phyloP scores from a whole-genome alignment of 2,113 vertebrate species.

The Columbina picui region DNA sequence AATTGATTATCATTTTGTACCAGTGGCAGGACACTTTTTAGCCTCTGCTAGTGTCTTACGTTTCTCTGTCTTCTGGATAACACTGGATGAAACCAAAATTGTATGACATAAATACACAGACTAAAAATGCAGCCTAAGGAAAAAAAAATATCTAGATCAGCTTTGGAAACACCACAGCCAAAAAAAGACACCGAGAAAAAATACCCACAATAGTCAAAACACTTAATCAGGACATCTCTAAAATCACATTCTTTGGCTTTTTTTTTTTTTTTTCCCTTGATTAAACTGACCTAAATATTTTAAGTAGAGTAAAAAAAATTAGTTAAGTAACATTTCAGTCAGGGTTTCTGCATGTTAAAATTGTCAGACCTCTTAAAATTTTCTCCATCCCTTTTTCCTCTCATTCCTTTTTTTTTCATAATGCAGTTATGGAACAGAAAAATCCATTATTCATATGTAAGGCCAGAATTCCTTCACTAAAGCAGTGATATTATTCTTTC shows the following conservation, averaged over 20 bases:
- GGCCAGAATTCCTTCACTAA: background rate
- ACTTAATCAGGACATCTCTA: background rate
- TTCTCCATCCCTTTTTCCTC: background rate
- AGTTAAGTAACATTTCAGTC: background rate
- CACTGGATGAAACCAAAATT: background rate
- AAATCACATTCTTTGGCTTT: background rate
- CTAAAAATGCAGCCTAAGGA: background rate
- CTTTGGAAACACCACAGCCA: background rate
- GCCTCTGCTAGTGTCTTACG: background rate
- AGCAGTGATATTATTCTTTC: background rate
- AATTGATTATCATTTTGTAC: background rate
- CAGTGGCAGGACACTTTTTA: background rate
- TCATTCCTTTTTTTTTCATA: background rate
- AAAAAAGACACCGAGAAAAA: background rate
- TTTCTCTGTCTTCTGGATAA: background rate
- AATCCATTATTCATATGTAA: background rate
- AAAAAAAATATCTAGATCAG: background rate
- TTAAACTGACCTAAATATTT: background rate
- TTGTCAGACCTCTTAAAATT: background rate
- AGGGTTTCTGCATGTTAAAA: background rate
- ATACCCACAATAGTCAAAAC: background rate
- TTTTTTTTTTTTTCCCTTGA: background rate
- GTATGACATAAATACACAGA: background rate
- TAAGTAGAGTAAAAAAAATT: background rate
- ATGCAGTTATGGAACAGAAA: background rate